Base-by-base conservation (phyloP, 2,113 vertebrate genomes). In the Ammodytes marinus region DNA sequence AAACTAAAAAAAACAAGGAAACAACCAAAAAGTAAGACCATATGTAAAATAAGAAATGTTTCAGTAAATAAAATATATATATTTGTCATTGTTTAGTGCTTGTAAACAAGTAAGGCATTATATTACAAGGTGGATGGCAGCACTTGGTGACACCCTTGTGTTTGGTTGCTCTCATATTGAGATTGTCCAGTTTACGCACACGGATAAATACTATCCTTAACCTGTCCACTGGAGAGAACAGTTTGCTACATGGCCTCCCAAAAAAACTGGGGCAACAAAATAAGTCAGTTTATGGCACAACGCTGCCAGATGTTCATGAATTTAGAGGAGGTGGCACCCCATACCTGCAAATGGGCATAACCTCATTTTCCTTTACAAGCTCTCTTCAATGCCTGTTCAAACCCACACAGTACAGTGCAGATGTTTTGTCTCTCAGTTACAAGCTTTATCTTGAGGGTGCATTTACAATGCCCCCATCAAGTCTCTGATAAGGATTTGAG, bases 91-190 rank as follows among this genome's bases (percentile, higher is more conserved):
- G 84, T 66, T 89, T 92, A 93, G 92, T 94, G 93, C 90, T 92
- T 95, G 93, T 95, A 95, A 95, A 95, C 94, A 93, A 91, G 88
- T 94, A 93, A 94, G 93, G 93, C 91, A 87, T 85, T 90, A 78
- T 87, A 84, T 86, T 89, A 91, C 80, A 89, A 82, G 35, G 79
- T 80, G 86, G 86, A 85, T 90, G 89, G 78, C 88, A 92, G 92
- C 92, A 92, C 91, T 89, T 89, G 78, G 84, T 88, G 87, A 88
- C 85, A 90, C 83, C 84, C 80, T 53, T 82, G 81, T 79, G 86
- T 86, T 91, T 85, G 75, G 66, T 91, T 89, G 88, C 91, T 80
- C 83, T 87, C 77, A 39, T 78, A 52, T 80, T 76, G 85, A 90
- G 91, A 91, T 91, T 92, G 88, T 93, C 90, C 91, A 83, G 82